Percentiles rank a stretch among this genome's conserved stretches.
phyloP scores from a whole-genome alignment of 2,888 invertebrate species.

The Cataglyphis livida region DNA sequence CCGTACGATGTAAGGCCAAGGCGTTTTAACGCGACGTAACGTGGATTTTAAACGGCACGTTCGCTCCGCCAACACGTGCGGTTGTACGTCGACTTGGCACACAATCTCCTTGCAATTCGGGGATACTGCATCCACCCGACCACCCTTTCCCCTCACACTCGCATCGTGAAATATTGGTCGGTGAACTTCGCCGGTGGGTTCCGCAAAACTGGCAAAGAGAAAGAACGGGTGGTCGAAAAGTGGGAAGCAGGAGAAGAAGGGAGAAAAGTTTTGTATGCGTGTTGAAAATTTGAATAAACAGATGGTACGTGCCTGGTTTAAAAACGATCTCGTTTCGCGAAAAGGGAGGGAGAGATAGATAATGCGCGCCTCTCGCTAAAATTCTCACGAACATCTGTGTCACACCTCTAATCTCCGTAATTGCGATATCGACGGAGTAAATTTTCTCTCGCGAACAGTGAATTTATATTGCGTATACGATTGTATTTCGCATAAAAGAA shows the following conservation, averaged over 20 bases:
- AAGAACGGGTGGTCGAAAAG: not conserved
- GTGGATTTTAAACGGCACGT: constrained; percentile 53
- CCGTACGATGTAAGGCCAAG: constrained; percentile 15
- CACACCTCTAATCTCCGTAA: constrained; percentile 43
- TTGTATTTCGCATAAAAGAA: not conserved
- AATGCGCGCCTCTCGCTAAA: not conserved
- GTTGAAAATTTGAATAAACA: constrained; percentile 78
- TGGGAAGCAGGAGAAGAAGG: not conserved
- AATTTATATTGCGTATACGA: not conserved
- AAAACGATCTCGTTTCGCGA: constrained; percentile 70
- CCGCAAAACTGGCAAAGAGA: constrained; percentile 38
- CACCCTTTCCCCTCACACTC: constrained; percentile 14
- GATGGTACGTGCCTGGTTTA: constrained; percentile 76
- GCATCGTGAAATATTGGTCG: constrained; percentile 65
- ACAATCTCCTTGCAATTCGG: constrained; percentile 52
- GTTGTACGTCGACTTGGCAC: constrained; percentile 41
- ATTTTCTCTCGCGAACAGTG: not conserved
- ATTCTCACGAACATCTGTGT: constrained; percentile 22
- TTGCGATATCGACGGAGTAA: constrained; percentile 37
- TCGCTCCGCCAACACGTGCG: constrained; percentile 48
- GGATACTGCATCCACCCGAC: constrained; percentile 18
- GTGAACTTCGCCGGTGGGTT: constrained; percentile 50
- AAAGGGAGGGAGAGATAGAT: constrained; percentile 4
- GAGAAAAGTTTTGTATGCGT: constrained; percentile 66
- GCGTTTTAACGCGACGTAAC: constrained; percentile 25